These are phyloP conservation scores for Nipponacmea schrenckii DNA, from an alignment of 2,888 invertebrate species.

Conservation along the genomic window DNA sequence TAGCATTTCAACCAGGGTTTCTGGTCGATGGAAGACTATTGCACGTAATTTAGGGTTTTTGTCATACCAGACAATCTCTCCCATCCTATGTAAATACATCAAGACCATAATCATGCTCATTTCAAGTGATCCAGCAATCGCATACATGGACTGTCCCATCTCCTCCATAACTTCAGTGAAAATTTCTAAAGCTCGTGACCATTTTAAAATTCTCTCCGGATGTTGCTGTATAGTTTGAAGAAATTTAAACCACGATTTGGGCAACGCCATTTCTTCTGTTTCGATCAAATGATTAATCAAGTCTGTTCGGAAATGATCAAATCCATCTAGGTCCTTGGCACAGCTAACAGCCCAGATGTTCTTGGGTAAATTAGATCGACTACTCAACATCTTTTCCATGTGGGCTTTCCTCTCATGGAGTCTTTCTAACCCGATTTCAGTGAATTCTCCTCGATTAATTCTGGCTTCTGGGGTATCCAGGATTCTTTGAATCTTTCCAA, in stretches of 20 bases:
- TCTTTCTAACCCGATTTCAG: conserved; percentile 51
- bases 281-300: conserved; percentile 37
- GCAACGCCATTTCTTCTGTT: conserved; percentile 43
- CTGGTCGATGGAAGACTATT: conserved; percentile 58
- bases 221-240: conserved; percentile 47
- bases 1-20: conserved; percentile 58
- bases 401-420: conserved; percentile 48
- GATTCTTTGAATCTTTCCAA: conserved; percentile 27
- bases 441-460: conserved; percentile 46
- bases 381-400: conserved; percentile 49
- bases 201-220: conserved; percentile 45
- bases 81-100: conserved; percentile 50
- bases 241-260: conserved; percentile 54
- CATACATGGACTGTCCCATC: conserved; percentile 50
- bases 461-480: conserved; percentile 37
- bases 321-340: conserved; percentile 50
- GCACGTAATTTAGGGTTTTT: conserved; percentile 49
- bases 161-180: conserved; percentile 36
- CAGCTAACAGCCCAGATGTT: conserved; percentile 54
- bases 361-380: conserved; percentile 47
- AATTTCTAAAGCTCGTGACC: conserved; percentile 44
- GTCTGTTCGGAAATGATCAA: conserved; percentile 22
- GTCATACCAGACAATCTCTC: conserved; percentile 60
- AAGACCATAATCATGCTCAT: conserved; percentile 52
- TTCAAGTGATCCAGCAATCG: conserved; percentile 50